A percentile compares a stretch with the other conserved stretches of the same genome.
Conservation (phyloP, 2,888 invertebrate species). For the Pristionchus entomophagus region DNA sequence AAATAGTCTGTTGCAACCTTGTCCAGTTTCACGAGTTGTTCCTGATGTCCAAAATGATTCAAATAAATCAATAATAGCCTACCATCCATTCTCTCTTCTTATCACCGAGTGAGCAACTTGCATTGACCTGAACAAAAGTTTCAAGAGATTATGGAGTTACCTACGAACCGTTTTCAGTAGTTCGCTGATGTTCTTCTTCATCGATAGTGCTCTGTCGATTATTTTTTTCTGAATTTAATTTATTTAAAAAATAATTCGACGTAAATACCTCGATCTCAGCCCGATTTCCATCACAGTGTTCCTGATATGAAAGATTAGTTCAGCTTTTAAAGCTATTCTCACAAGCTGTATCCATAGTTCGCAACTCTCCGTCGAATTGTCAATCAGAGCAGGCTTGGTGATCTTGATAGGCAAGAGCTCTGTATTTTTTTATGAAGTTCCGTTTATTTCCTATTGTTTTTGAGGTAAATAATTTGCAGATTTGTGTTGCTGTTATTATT, state of each 20-base stretch:
- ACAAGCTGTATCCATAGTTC: not conserved
- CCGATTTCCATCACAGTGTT: not conserved
- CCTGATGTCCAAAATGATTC: not conserved
- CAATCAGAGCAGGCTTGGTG: not conserved
- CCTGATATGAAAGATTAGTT: not conserved
- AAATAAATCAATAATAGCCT: too few relatives aligned
- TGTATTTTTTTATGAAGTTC: not conserved
- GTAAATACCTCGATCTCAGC: not conserved
- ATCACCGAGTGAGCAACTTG: not conserved
- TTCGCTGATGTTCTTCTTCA: not conserved
- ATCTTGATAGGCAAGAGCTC: not conserved
- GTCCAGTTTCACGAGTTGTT: not conserved
- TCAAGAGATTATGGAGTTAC: not conserved
- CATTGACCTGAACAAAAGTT: not conserved
- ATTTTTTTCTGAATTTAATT: not conserved
- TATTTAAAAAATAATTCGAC: not conserved
- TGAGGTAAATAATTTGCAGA: too few relatives aligned
- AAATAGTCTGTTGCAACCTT: not conserved
- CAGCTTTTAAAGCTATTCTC: not conserved
- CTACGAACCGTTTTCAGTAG: not conserved
- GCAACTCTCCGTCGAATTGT: not conserved
- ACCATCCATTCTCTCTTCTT: conserved; percentile 5
- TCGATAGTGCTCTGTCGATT: not conserved
- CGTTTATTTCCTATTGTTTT: too few relatives aligned
- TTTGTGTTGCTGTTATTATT: too few relatives aligned